Base-by-base conservation (phyloP, 2,888 invertebrate genomes). In the Margaritifera margaritifera region DNA sequence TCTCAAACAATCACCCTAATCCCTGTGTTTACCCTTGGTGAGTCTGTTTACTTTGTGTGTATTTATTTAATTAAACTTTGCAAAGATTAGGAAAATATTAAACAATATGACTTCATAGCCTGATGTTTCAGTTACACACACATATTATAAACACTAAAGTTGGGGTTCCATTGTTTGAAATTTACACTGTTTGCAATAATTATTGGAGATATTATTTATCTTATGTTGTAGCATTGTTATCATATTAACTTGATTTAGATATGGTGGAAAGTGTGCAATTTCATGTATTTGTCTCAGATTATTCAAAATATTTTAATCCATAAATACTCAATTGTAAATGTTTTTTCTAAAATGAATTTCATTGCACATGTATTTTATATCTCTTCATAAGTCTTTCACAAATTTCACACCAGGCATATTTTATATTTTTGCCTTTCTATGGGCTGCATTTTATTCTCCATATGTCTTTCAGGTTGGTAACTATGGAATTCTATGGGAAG, bases 401-500 rank as follows among this genome's bases (percentile, higher is more conserved):
- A 42, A 15, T 42, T 42, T 42, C 15, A 8, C 42, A 42, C 42
- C 11, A 15, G 42, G 3, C 42, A 42, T 42, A 42, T 11, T 15
- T 42, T 42, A 42, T 42, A 15, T 11, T 11, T 42, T 42, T 15
- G 15, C 11, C 42, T 11, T 42, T 42, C 15, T 42, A 42, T 42
- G 42, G 42, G 2, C 15, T 42, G 11, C 11, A 42, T 42, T 42
- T 42, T 42, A 42, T 42, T 15, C 15, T 42, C 15, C 20, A 62
- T 53, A 67, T 72, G 64, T 75, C 72, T 86, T 87, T 31, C 80
- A 94, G 94, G 94, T 93, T 96, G 66, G 94, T 96, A 0, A 93
- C 93, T 67, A 99, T 99, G 97, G 95, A 96, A 86, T 95, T 97
- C 91, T 99, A 99, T 90, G 97, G 97, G 0, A 93, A 94, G 27